Base-by-base conservation (phyloP, 2,888 invertebrate species). In the Gymnocheta viridis region DNA sequence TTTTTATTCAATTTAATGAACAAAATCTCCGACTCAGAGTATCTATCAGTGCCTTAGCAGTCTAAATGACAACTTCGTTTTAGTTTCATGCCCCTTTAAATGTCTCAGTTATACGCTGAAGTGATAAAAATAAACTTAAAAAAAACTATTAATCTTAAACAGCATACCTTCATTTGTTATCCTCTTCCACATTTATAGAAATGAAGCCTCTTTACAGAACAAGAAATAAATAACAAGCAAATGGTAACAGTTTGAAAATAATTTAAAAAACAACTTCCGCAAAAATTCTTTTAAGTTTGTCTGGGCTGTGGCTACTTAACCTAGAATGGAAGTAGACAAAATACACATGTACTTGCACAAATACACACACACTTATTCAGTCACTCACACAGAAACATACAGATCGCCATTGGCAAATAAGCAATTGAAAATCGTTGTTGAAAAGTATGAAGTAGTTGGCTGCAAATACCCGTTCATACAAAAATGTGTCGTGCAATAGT, bases 301-400 rank as follows among this genome's bases (percentile, higher is more conserved):
- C 73, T 81, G 72, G 54, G 77, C n/a, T n/a, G n/a, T 84, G 66
- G 58, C 81, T 77, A 67, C 77, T 84, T 81, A 84, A 78, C 76
- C 84, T 66, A 81, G 54, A 81, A 72, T 54, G 35, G 35, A 56
- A 70, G 44, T 54, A 56, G 44, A 60, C 58, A 78, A 58, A 29
- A 82, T 47, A 32, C 38, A 27, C 38, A 27, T 10, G 56, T 24
- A 58, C 41, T 9, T 1, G 17, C 5, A 17, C 41, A 54, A 5
- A 41, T 38, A 56, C 29, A 9, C 19, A 24, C 44, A 22, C 14
- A 24, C 44, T 38, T 24, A 2, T 4, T 4, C 17, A 49, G 27
- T 5, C 24, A 35, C 32, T 32, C 27, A 32, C 22, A 41, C 29
- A 64, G 22, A 41, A 44, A 69, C 27, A 4, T n/a, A 47, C 7